Evolutionary conservation across 2,113 vertebrate species (phyloP).

Genomic region (Papio anubis): DNA sequence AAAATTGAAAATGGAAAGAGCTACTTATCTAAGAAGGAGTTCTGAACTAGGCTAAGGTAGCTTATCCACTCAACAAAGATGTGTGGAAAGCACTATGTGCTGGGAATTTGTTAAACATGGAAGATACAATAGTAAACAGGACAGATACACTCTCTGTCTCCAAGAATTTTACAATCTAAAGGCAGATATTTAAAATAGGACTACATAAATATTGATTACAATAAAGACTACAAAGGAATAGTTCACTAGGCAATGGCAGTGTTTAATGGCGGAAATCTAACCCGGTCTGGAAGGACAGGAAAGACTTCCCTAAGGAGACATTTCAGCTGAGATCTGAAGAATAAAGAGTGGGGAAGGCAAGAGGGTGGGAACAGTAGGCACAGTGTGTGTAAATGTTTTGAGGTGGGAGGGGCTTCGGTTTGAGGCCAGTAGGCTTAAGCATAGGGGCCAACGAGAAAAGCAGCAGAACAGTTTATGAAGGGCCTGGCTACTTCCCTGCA

Average conservation of each 20-base stretch:
- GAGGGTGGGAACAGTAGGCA: not conserved
- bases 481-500: not conserved
- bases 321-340: not conserved
- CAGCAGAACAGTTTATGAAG: not conserved
- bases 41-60: not conserved
- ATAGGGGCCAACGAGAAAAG: not conserved
- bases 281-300: not conserved
- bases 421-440: not conserved
- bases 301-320: not conserved
- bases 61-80: not conserved
- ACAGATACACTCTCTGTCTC: not conserved
- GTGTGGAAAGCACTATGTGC: not conserved
- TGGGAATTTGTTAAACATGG: not conserved
- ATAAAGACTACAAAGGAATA: not conserved
- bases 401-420: not conserved
- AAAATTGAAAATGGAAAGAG: slow-evolving; percentile 17
- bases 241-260: not conserved
- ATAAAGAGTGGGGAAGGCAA: not conserved
- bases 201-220: not conserved
- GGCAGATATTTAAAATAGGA: slow-evolving; percentile 2
- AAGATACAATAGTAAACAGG: not conserved
- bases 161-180: slow-evolving; percentile 4
- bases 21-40: not conserved
- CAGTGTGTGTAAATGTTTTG: not conserved
- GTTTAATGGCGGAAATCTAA: not conserved